Conservation (phyloP, 2,888 invertebrate species). For the Leuctra nigra region DNA sequence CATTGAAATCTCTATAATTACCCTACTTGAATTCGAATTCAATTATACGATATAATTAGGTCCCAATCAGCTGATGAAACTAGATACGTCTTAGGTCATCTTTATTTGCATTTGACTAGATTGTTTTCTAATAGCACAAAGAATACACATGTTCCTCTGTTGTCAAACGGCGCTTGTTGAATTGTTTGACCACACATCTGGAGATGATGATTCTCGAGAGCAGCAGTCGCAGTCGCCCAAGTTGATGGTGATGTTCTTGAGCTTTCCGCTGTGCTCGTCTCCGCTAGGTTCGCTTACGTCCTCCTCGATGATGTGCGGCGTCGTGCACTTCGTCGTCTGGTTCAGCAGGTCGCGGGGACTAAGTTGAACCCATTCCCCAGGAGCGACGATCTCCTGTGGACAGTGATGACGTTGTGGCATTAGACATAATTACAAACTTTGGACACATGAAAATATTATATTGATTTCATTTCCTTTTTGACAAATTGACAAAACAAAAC, state of each 20-base stretch:
- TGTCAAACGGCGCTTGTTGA: constrained; percentile 8
- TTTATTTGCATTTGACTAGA: no score
- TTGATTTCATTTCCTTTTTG: no score
- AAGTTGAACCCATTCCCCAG: constrained; percentile 32
- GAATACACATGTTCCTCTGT: no score
- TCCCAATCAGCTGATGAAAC: no score
- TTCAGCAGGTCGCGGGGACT: constrained; percentile 31
- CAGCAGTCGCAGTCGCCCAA: constrained; percentile 28
- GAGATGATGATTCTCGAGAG: background rate
- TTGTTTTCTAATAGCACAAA: no score
- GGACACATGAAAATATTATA: no score
- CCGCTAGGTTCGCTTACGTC: constrained; percentile 33
- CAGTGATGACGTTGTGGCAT: background rate
- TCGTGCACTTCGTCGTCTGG: constrained; percentile 5
- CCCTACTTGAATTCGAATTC: no score
- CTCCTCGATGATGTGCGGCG: constrained; percentile 29
- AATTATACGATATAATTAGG: no score
- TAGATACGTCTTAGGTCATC: no score
- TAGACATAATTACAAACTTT: no score
- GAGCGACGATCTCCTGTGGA: constrained; percentile 3
- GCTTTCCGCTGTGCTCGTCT: constrained; percentile 38
- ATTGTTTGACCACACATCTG: constrained; percentile 9
- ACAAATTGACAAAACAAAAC: no score
- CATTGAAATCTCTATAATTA: no score
- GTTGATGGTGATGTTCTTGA: constrained; percentile 42